Conservation (phyloP, 2,113 vertebrate genomes). For the Argyrosomus japonicus region DNA sequence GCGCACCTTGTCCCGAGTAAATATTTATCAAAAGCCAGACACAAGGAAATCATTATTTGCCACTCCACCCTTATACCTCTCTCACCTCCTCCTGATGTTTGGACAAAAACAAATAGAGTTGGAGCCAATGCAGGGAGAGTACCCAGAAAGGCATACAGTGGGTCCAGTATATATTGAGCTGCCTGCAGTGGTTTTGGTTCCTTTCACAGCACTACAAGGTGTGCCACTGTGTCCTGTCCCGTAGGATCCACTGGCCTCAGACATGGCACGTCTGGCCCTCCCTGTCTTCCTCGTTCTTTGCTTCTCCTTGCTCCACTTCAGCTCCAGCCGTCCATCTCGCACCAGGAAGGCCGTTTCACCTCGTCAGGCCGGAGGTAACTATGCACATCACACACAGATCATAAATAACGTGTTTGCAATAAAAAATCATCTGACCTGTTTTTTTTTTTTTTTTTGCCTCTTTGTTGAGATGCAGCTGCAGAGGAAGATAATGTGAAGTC, state of each 20-base stretch:
- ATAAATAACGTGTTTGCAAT: background rate
- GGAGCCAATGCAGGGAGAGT: conserved; percentile 75
- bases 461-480: conserved; percentile 75
- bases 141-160: conserved; percentile 62
- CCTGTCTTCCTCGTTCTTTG: conserved; percentile 74
- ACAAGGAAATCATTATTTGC: conserved; percentile 81
- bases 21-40: conserved; percentile 83
- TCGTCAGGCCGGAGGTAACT: conserved; percentile 77
- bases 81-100: conserved; percentile 74
- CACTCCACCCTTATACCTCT: conserved; percentile 70
- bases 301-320: conserved; percentile 71
- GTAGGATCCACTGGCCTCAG: conserved; percentile 51
- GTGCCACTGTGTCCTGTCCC: conserved; percentile 57
- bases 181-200: conserved; percentile 52
- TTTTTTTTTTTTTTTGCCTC: conserved; percentile 22
- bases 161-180: conserved; percentile 74
- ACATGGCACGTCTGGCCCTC: conserved; percentile 77
- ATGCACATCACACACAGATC: background rate
- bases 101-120: conserved; percentile 71
- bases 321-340: conserved; percentile 70
- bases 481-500: conserved; percentile 89
- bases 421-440: conserved; percentile 19
- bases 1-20: conserved; percentile 75
- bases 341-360: conserved; percentile 75
- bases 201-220: conserved; percentile 68